These are phyloP conservation scores for Lithosia quadra DNA, from an alignment of 2,888 invertebrate genomes.

Conservation along the genomic window DNA sequence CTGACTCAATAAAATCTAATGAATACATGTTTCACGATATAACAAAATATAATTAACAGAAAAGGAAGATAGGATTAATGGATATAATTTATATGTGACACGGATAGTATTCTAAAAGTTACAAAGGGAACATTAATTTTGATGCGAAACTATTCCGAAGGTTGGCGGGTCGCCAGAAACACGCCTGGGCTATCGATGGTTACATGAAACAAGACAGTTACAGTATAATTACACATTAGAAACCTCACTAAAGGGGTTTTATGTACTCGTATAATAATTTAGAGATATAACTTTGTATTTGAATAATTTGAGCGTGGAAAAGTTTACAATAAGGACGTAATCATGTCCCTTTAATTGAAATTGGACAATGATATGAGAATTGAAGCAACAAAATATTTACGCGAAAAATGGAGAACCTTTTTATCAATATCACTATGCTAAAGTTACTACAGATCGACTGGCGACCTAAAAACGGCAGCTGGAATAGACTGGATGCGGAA, in stretches of 20 bases:
- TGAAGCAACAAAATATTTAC: no score
- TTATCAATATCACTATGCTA: no score
- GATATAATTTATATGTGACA: conserved; percentile 48
- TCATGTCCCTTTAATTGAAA: no score
- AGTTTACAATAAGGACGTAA: no score
- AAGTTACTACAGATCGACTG: no score
- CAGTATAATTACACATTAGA: conserved; percentile 20
- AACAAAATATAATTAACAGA: conserved; percentile 37
- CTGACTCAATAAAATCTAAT: conserved; percentile 29
- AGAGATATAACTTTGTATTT: background rate
- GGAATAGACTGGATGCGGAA: no score
- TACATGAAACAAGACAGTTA: conserved; percentile 40
- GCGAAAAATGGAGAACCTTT: no score
- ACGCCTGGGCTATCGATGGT: conserved; percentile 32
- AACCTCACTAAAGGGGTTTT: background rate
- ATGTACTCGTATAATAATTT: background rate
- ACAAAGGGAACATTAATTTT: conserved; percentile 48
- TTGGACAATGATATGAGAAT: no score
- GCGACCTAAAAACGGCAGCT: no score
- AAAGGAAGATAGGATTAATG: conserved; percentile 40
- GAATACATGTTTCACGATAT: conserved; percentile 29
- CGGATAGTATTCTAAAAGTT: conserved; percentile 38
- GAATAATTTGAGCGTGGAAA: no score
- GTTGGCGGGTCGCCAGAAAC: conserved; percentile 42
- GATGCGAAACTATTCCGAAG: conserved; percentile 29